Conservation (phyloP, 2,797 vertebrate species). For the Trachurus trachurus region DNA sequence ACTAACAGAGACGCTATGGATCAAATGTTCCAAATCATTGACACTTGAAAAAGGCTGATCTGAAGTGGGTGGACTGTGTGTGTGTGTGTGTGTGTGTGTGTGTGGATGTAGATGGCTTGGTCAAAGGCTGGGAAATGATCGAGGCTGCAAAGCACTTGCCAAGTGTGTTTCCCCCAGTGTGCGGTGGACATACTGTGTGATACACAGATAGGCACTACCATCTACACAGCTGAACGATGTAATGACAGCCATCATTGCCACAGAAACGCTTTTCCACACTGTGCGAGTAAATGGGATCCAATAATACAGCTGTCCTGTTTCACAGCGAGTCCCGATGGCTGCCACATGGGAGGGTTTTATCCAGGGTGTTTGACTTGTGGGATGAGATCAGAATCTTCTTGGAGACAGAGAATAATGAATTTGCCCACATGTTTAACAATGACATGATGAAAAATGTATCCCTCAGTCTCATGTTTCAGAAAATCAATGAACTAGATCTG, state of each 20-base stretch:
- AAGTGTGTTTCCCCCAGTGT: too few species aligned
- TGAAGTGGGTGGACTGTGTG: background rate
- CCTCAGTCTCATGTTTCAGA: constrained; percentile 49
- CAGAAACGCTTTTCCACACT: background rate
- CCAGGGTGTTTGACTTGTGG: background rate
- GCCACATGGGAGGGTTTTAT: constrained; percentile 2
- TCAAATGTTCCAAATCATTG: too few species aligned
- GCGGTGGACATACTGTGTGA: too few species aligned
- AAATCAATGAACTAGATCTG: constrained; percentile 39
- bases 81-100: background rate
- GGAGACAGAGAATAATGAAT: background rate
- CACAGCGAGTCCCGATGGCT: constrained; percentile 2
- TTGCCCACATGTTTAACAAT: background rate
- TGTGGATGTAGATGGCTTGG: background rate
- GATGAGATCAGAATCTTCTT: constrained; percentile 5
- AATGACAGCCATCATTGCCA: background rate
- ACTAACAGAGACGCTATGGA: too few species aligned
- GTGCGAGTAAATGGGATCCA: background rate
- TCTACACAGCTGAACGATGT: constrained; percentile 3
- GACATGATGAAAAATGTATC: constrained; percentile 37
- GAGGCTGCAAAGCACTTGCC: too few species aligned
- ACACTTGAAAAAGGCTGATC: background rate
- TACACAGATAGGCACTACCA: background rate
- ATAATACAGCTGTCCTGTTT: constrained; percentile 16
- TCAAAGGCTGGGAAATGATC: too few species aligned